Evolutionary conservation across 1,140 invertebrate genomes (phyloP).

Genomic region (Drosophila repleta): DNA sequence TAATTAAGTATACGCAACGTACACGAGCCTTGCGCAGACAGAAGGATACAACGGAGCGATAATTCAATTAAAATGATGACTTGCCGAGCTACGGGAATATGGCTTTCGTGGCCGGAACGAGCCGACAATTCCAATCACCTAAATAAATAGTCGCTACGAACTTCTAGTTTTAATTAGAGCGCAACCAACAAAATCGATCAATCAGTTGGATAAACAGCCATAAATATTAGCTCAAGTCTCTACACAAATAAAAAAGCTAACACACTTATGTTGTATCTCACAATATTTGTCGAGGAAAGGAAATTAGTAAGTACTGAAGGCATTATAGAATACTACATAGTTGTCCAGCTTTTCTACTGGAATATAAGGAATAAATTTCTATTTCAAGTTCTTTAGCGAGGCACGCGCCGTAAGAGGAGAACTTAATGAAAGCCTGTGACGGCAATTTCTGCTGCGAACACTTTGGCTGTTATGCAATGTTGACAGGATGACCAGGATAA

Average conservation of each 20-base stretch:
- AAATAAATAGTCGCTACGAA: constrained; percentile 14
- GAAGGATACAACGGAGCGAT: background rate
- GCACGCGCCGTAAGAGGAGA: background rate
- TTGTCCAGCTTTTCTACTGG: no score
- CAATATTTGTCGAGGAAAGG: background rate
- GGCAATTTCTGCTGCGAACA: background rate
- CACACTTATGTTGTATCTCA: no score
- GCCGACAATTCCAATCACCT: constrained; percentile 23
- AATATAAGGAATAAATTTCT: no score
- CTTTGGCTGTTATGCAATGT: background rate
- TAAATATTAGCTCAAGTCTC: background rate
- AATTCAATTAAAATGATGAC: constrained; percentile 23
- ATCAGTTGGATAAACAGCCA: constrained; percentile 6
- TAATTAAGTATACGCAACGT: constrained; percentile 72
- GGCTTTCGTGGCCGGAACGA: background rate
- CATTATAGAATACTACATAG: no score
- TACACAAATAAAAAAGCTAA: background rate
- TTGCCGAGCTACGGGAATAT: background rate
- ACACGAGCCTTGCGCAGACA: background rate
- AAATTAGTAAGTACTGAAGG: background rate
- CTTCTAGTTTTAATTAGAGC: no score
- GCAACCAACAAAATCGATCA: background rate
- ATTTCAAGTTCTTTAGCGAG: no score
- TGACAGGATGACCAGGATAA: constrained; percentile 10
- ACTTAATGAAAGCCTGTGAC: background rate